These are phyloP conservation scores for Sebastes taczanowskii DNA, from an alignment of 2,797 vertebrate species.

Conservation along the genomic window DNA sequence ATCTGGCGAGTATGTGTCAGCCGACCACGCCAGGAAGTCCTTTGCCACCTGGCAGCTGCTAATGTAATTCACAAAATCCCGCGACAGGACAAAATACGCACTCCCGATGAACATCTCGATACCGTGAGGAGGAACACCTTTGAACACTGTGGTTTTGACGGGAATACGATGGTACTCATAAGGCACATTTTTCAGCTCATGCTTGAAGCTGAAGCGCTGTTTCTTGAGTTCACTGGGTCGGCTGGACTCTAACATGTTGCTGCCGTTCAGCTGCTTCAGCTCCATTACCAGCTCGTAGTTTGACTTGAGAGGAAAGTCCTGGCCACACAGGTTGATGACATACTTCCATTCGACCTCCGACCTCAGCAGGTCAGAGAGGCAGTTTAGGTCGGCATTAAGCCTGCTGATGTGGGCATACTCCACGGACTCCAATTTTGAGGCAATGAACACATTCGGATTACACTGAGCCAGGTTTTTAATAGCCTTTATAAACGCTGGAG, in stretches of 20 bases:
- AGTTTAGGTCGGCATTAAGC: constrained; percentile 94
- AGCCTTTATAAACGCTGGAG: constrained; percentile 84
- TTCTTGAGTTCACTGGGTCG: constrained; percentile 86
- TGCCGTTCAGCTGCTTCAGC: constrained; percentile 85
- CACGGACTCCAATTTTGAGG: constrained; percentile 89
- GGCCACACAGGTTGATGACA: constrained; percentile 93
- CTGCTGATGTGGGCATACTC: constrained; percentile 91
- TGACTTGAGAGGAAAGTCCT: constrained; percentile 92
- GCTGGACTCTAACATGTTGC: constrained; percentile 91
- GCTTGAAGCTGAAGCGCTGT: constrained; percentile 86
- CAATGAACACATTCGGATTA: constrained; percentile 89
- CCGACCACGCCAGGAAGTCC: constrained; percentile 91
- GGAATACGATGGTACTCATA: constrained; percentile 85
- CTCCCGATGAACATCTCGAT: constrained; percentile 92
- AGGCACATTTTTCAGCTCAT: constrained; percentile 85
- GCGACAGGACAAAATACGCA: constrained; percentile 91
- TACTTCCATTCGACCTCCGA: constrained; percentile 91
- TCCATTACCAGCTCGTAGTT: constrained; percentile 89
- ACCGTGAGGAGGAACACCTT: constrained; percentile 83
- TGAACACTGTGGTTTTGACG: constrained; percentile 82
- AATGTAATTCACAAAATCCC: constrained; percentile 83
- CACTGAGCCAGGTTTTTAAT: constrained; percentile 88
- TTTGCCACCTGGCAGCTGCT: constrained; percentile 77
- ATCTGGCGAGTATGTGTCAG: constrained; percentile 93
- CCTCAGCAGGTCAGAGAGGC: constrained; percentile 88